These are phyloP conservation scores for Hippocampus zosterae DNA, from an alignment of 2,113 vertebrate genomes.

Conservation along the genomic window DNA sequence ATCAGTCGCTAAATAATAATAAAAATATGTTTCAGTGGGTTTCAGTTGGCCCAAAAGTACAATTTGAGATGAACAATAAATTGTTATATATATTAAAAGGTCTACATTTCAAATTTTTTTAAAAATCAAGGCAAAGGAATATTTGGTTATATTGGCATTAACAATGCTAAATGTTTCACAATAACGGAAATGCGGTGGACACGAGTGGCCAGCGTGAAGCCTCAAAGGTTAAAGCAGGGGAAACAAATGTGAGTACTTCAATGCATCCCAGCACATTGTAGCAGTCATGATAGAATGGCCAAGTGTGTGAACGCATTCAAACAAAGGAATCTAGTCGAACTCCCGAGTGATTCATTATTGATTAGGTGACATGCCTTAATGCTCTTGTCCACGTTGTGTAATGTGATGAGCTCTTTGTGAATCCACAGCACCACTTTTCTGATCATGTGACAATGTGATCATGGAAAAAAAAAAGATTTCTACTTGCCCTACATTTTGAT, in stretches of 20 bases:
- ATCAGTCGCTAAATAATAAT: not conserved
- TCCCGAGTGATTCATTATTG: not conserved
- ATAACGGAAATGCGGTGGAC: too few relatives aligned
- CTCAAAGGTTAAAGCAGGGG: too few relatives aligned
- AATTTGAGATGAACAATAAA: not conserved
- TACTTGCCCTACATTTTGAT: not conserved
- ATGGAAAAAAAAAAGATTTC: not conserved
- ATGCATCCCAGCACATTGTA: not conserved
- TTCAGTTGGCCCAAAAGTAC: not conserved
- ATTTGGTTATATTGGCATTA: too few relatives aligned
- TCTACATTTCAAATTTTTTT: too few relatives aligned
- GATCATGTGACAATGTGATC: not conserved
- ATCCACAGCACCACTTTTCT: not conserved
- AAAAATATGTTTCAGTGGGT: not conserved
- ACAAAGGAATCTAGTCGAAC: not conserved
- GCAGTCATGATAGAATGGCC: not conserved
- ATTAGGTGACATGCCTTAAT: not conserved
- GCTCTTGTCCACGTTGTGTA: not conserved
- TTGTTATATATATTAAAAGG: too few relatives aligned
- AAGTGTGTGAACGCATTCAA: not conserved
- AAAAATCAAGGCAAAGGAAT: too few relatives aligned
- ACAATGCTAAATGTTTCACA: too few relatives aligned
- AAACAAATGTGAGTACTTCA: not conserved
- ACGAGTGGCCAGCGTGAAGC: too few relatives aligned
- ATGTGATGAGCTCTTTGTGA: not conserved